Evolutionary conservation across 2,113 vertebrate species (phyloP).

Genomic region (Oreochromis spilurus): DNA sequence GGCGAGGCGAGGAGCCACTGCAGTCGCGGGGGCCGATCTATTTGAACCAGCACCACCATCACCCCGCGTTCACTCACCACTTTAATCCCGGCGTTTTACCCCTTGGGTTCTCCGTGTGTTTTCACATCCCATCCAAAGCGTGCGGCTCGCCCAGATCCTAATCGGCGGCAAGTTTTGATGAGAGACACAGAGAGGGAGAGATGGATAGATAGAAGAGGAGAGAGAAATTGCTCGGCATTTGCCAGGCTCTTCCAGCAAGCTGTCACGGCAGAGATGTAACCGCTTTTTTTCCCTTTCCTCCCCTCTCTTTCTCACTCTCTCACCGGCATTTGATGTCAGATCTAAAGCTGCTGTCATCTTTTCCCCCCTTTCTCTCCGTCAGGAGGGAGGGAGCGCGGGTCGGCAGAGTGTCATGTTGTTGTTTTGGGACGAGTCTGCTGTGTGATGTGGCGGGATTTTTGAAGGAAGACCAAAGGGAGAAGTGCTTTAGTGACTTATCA

Average conservation of each 20-base stretch:
- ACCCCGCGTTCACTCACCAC: constrained; percentile 38
- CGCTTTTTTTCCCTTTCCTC: constrained; percentile 6
- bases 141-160: constrained; percentile 59
- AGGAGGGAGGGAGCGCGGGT: constrained; percentile 59
- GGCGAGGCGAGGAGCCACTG: constrained; percentile 40
- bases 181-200: constrained; percentile 22
- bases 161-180: constrained; percentile 65
- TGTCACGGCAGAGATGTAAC: constrained; percentile 68
- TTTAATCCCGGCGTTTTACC: constrained; percentile 69
- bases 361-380: constrained; percentile 30
- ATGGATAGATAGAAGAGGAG: constrained; percentile 38
- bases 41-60: constrained; percentile 56
- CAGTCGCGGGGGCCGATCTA: constrained; percentile 36
- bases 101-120: constrained; percentile 64
- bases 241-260: constrained; percentile 62
- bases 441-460: constrained; percentile 69
- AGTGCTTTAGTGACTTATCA: constrained; percentile 48
- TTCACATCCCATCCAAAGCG: constrained; percentile 55
- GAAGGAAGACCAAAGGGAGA: constrained; percentile 60
- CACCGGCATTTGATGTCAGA: constrained; percentile 66
- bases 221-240: constrained; percentile 33
- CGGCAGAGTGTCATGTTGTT: constrained; percentile 67
- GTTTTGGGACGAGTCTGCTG: constrained; percentile 58
- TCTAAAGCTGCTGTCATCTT: constrained; percentile 70
- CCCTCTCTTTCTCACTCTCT: constrained; percentile 50